Percentiles rank a stretch among this genome's conserved stretches.
Evolutionary conservation across 2,888 invertebrate genomes (phyloP).

Genomic region (Globia sparganii): DNA sequence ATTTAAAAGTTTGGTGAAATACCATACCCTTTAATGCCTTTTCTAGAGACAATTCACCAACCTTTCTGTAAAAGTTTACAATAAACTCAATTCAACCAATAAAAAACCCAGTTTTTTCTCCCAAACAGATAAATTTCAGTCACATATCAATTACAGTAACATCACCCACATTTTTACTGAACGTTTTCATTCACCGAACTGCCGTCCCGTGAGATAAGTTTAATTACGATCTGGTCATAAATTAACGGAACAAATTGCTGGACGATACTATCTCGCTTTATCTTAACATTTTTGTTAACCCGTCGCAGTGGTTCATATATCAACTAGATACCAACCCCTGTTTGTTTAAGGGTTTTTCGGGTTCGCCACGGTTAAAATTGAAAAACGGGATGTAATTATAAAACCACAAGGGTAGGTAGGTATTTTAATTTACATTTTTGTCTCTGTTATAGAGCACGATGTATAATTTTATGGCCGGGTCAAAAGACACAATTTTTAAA

Average conservation of each 20-base stretch:
- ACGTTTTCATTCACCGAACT: constrained; percentile 44
- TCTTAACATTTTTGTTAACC: constrained; percentile 80
- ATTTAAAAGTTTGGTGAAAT: no score
- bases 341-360: constrained; percentile 50
- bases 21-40: not conserved
- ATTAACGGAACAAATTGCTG: constrained; percentile 81
- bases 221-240: constrained; percentile 79
- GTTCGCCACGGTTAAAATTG: constrained; percentile 53
- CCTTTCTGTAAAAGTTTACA: no score
- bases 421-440: constrained; percentile 42
- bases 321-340: constrained; percentile 74
- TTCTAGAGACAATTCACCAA: not conserved
- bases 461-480: not conserved
- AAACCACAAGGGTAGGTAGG: constrained; percentile 17
- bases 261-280: constrained; percentile 71
- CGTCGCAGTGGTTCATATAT: constrained; percentile 73
- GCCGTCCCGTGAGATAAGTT: constrained; percentile 72
- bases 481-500: not conserved
- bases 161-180: constrained; percentile 40
- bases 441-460: constrained; percentile 7
- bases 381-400: constrained; percentile 52
- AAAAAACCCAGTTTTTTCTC: not conserved
- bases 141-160: constrained; percentile 53
- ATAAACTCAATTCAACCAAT: not conserved
- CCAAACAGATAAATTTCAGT: constrained; percentile 29